phyloP scores from a whole-genome alignment of 2,797 vertebrate species.

The Megaceryle alcyon region DNA sequence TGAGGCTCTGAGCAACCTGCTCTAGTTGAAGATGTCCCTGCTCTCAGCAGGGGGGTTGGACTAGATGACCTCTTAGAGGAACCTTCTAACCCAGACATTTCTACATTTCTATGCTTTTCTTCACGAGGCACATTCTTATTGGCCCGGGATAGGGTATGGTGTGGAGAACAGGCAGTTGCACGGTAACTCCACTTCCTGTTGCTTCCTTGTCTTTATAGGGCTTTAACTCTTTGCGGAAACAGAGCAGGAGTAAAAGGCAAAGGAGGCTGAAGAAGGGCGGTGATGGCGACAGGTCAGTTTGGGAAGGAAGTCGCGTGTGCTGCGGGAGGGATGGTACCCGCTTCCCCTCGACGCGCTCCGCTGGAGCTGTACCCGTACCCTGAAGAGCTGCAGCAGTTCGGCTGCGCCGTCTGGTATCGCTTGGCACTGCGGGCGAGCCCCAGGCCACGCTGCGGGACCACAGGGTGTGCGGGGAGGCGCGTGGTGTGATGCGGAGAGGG shows the following conservation, averaged over 20 bases:
- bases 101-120: not conserved
- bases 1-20: too few species aligned
- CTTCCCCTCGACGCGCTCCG: not conserved
- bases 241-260: accelerated
- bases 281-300: accelerated
- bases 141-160: not conserved
- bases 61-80: too few species aligned
- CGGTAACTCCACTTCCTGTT: not conserved
- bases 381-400: accelerated
- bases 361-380: too few species aligned
- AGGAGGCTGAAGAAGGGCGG: not conserved
- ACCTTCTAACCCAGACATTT: too few species aligned
- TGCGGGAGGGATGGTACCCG: too few species aligned
- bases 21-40: too few species aligned
- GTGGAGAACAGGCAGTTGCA: not conserved
- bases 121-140: not conserved
- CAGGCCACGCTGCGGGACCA: not conserved
- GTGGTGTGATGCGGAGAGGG: not conserved
- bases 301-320: too few species aligned
- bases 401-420: not conserved
- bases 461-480: not conserved
- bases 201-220: not conserved
- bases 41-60: too few species aligned
- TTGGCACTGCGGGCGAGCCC: not conserved
- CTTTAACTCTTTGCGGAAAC: not conserved